A percentile compares a stretch with the other conserved stretches of the same genome.
These are phyloP conservation scores for Lindbergichthys nudifrons DNA, from an alignment of 2,797 vertebrate species.

Conservation along the genomic window DNA sequence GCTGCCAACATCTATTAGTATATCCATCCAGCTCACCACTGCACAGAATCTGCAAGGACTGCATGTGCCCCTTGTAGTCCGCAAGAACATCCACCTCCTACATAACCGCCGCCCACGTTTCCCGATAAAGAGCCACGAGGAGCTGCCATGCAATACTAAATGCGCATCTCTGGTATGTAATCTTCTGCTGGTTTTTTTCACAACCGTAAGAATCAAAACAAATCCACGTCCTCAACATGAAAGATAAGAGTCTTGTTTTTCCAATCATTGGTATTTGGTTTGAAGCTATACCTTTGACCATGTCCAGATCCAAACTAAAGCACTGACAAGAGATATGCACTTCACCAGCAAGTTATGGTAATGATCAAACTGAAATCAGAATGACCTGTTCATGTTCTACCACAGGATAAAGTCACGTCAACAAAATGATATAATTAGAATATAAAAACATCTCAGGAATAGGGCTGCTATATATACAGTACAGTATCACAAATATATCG, in stretches of 20 bases:
- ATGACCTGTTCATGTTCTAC: not conserved
- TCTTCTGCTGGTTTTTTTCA: conserved; percentile 22
- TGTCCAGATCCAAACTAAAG: conserved; percentile 10
- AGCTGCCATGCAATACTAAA: conserved; percentile 67
- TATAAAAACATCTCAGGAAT: conserved; percentile 11
- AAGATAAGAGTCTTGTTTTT: conserved; percentile 18
- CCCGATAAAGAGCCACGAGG: conserved; percentile 68
- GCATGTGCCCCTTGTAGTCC: conserved; percentile 74
- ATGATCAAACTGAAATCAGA: not conserved
- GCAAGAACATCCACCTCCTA: conserved; percentile 81
- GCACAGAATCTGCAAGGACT: conserved; percentile 72
- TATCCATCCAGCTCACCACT: conserved; percentile 65
- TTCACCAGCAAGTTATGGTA: not conserved
- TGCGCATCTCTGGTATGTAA: conserved; percentile 42
- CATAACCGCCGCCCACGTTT: conserved; percentile 74
- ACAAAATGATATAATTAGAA: not conserved
- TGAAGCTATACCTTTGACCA: conserved; percentile 1
- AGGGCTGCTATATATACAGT: no score
- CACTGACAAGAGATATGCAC: not conserved
- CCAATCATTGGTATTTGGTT: not conserved
- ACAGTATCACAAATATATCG: no score
- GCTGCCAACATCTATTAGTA: conserved; percentile 79
- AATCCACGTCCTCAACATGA: conserved; percentile 15
- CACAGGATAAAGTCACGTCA: not conserved
- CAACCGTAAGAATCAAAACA: conserved; percentile 31